Evolutionary conservation across 1,140 invertebrate species (phyloP), one percentile per base, ranked within the genome.

Genomic region (Ladona fulva): DNA sequence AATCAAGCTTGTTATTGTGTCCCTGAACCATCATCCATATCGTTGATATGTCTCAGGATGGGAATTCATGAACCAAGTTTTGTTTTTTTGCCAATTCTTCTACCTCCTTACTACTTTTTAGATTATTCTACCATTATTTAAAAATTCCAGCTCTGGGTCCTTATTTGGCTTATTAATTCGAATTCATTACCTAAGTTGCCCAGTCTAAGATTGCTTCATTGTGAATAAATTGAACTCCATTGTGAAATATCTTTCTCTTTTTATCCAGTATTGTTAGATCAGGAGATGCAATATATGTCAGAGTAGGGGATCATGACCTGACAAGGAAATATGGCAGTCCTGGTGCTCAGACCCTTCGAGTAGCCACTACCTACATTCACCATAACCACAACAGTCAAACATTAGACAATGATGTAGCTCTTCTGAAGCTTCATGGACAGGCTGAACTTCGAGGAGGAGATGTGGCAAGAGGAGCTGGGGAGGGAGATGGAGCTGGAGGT

Each of bases 321-420:
- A 95, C 94, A 0, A 85, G 92, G 14, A 94, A 94, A 82, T 94
- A 94, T 81, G 94, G 93, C 19, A 95, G 92, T 80, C 93, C 93
- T 0, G 93, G 93, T 1, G 95, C 95, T 0, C 95, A 97, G 85
- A 97, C 95, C 0, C 86, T 96, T 19, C 86, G 93, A 24, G 94
- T 97, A 7, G 93, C 93, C 25, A 96, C 94, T 19, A 97, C 95
- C 0, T 97, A 97, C 84, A 97, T 97, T 74, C 96, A 98, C 84
- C 95, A 97, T 81, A 97, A 97, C 85, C 97, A 98, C 86, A 97
- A 98, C 84, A 95, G 94, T 79, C 95, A 97, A 85, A 98, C 96
- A 0, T 86, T 98, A 79, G 96, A 98, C 83, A 97, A 98, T 82
- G 97, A 98, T 83, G 97, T 99, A 80, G 97, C 97, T 0, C 84